phyloP scores from a whole-genome alignment of 2,113 vertebrate species.

The Chloroceryle aenea region DNA sequence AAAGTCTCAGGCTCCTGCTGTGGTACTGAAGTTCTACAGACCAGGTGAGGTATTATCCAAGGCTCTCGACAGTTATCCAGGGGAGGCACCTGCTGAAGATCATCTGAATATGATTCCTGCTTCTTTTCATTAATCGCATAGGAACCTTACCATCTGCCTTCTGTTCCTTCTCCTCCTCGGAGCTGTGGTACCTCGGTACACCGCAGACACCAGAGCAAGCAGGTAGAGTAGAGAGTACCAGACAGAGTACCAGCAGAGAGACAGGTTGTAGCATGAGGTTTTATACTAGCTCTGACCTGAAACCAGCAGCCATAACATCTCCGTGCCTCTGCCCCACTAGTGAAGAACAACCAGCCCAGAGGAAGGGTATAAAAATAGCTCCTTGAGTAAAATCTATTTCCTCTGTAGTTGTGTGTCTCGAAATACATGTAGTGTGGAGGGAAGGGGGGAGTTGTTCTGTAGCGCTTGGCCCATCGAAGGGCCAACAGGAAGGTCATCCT shows the following conservation, averaged over 20 bases:
- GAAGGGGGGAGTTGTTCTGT: neutral
- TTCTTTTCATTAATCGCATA: neutral
- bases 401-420: neutral
- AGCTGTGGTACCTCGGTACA: neutral
- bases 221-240: neutral
- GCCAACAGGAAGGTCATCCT: constrained; percentile 40
- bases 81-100: neutral
- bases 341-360: neutral
- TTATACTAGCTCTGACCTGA: neutral
- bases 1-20: neutral
- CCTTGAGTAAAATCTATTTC: neutral
- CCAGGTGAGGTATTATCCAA: neutral
- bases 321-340: neutral
- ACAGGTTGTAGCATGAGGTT: neutral
- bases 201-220: neutral
- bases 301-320: neutral
- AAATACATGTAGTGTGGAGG: neutral
- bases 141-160: neutral
- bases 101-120: neutral
- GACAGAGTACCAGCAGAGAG: no score
- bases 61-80: neutral
- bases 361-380: constrained; percentile 22
- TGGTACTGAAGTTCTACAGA: neutral
- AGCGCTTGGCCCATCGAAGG: neutral
- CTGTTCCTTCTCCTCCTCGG: neutral